phyloP scores from a whole-genome alignment of 2,113 vertebrate genomes.

The Chunga burmeisteri region DNA sequence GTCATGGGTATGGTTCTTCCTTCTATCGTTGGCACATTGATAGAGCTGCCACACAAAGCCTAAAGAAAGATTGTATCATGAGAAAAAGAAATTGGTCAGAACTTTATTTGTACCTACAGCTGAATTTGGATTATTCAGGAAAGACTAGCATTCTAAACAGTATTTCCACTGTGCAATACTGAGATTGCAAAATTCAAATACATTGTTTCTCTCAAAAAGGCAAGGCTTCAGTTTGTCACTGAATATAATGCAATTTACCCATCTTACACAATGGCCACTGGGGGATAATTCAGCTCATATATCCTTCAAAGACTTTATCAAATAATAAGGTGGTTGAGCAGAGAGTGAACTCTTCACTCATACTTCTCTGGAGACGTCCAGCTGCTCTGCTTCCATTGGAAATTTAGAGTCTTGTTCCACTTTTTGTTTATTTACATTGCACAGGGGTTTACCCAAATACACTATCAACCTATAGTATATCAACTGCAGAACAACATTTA shows the following conservation, averaged over 20 bases:
- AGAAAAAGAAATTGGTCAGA: constrained; percentile 1
- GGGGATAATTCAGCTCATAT: not conserved
- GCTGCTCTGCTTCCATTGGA: not conserved
- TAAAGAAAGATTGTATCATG: constrained; percentile 60
- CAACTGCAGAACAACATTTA: not conserved
- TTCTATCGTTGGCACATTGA: constrained; percentile 94
- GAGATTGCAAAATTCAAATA: not conserved
- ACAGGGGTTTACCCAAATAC: not conserved
- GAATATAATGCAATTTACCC: not conserved
- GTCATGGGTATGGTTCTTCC: constrained; percentile 95
- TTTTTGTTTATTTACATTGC: not conserved
- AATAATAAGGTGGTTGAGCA: not conserved
- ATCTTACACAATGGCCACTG: not conserved
- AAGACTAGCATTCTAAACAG: not conserved
- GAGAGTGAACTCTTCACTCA: not conserved
- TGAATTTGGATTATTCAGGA: not conserved
- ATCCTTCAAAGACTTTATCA: not conserved
- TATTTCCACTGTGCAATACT: not conserved
- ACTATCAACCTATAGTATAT: not conserved
- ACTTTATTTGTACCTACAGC: not conserved
- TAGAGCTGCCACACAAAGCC: constrained; percentile 96
- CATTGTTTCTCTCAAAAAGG: not conserved
- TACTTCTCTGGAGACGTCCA: not conserved
- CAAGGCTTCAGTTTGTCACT: not conserved
- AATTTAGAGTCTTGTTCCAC: not conserved